Evolutionary conservation across 2,797 vertebrate species (phyloP).

Genomic region (Scleropages formosus): DNA sequence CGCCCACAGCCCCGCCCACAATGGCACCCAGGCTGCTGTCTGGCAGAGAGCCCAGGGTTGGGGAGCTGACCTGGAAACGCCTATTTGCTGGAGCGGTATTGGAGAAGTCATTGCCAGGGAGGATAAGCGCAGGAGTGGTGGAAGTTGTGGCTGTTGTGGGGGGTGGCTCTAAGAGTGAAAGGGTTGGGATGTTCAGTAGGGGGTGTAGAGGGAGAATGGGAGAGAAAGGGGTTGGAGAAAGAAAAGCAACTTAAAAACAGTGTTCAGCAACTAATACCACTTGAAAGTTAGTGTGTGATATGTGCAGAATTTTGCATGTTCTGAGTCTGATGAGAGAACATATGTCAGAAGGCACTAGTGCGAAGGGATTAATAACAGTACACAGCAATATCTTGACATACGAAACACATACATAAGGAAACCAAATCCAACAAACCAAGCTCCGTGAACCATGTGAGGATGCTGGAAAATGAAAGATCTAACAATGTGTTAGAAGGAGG

Average conservation of each 20-base stretch:
- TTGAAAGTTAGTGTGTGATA: too few relatives aligned
- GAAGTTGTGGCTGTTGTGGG: constrained; percentile 83
- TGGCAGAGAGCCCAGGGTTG: constrained; percentile 77
- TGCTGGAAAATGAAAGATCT: too few relatives aligned
- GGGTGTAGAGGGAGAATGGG: constrained; percentile 73
- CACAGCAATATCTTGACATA: too few relatives aligned
- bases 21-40: constrained; percentile 84
- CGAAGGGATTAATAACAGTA: too few relatives aligned
- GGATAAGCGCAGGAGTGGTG: constrained; percentile 72
- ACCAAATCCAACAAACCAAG: too few relatives aligned
- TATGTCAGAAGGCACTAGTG: neutral
- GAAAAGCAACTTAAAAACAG: constrained; percentile 63
- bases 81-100: constrained; percentile 71
- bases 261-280: too few relatives aligned
- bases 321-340: neutral
- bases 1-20: constrained; percentile 85
- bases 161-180: constrained; percentile 91
- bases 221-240: constrained; percentile 72
- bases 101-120: constrained; percentile 67
- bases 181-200: constrained; percentile 55
- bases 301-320: too few relatives aligned
- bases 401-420: too few relatives aligned
- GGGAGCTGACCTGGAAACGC: constrained; percentile 73
- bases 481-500: too few relatives aligned
- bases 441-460: too few relatives aligned